Evolutionary conservation across 1,140 invertebrate genomes (phyloP).

Genomic region (Eufriesea mexicana): DNA sequence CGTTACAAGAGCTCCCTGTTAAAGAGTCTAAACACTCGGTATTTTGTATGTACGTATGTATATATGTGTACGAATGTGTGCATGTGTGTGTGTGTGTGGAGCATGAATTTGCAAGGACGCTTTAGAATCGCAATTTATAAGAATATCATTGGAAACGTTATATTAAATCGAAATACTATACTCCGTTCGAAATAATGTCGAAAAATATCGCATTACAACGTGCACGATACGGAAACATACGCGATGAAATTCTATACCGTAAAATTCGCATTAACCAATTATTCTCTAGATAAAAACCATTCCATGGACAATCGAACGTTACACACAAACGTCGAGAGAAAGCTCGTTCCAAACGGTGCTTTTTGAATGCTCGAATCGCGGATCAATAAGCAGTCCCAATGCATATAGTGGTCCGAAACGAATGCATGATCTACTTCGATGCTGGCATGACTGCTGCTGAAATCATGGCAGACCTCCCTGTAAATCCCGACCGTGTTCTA

Average conservation of each 20-base stretch:
- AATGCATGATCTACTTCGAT: constrained; percentile 44
- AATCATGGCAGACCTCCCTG: constrained; percentile 8
- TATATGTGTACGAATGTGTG: neutral
- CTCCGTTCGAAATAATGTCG: no score
- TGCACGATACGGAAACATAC: no score
- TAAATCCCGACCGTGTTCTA: neutral
- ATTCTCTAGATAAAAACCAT: neutral
- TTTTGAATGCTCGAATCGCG: constrained; percentile 45
- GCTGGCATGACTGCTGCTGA: constrained; percentile 2
- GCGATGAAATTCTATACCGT: neutral
- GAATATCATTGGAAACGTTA: neutral
- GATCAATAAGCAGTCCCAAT: constrained; percentile 54
- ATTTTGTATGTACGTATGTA: neutral
- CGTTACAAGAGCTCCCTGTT: constrained; percentile 31
- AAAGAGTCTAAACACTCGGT: constrained; percentile 38
- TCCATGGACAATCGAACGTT: neutral
- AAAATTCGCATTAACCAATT: neutral
- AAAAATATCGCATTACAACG: neutral
- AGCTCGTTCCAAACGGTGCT: constrained; percentile 19
- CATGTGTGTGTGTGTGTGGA: neutral
- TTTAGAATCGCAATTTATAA: constrained; percentile 10
- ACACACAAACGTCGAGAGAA: neutral
- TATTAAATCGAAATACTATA: neutral
- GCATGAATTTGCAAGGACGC: constrained; percentile 10
- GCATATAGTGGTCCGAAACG: constrained; percentile 36